Percentiles rank a stretch among this genome's conserved stretches.
These are phyloP conservation scores for Typhlichthys eigenmanni DNA, from an alignment of 2,797 vertebrate species.

Conservation along the genomic window DNA sequence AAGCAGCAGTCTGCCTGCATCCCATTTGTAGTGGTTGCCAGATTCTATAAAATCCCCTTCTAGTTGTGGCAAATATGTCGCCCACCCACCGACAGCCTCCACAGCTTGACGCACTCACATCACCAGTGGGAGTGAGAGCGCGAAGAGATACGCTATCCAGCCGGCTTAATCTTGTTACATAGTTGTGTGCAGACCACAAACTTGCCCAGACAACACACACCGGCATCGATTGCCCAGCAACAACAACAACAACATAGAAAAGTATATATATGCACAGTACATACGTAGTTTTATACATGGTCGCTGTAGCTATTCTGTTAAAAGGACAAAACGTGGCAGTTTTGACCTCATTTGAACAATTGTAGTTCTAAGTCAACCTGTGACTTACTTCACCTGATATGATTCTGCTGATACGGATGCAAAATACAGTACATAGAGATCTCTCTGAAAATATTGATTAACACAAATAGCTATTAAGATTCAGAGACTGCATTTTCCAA, in stretches of 20 bases:
- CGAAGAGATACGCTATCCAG: constrained; percentile 61
- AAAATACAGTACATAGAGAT: constrained; percentile 35
- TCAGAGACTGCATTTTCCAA: constrained; percentile 40
- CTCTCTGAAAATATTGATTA: constrained; percentile 45
- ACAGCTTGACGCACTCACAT: constrained; percentile 63
- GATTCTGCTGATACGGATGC: constrained; percentile 21
- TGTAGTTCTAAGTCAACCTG: no score
- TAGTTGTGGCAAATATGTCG: constrained; percentile 64
- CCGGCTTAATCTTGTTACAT: constrained; percentile 73
- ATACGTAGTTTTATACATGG: no score
- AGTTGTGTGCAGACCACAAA: constrained; percentile 48
- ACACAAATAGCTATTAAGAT: constrained; percentile 58
- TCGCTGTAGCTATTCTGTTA: no score
- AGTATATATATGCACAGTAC: no score
- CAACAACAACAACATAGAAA: background rate
- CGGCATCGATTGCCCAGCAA: constrained; percentile 39
- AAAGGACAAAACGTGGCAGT: no score
- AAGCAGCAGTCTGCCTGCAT: constrained; percentile 59
- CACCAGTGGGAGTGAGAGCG: constrained; percentile 65
- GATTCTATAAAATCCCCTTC: constrained; percentile 71
- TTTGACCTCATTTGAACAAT: background rate
- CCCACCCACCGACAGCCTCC: constrained; percentile 69
- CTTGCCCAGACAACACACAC: constrained; percentile 55
- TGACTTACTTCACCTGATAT: constrained; percentile 18
- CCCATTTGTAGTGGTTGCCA: constrained; percentile 71